Evolutionary conservation across 1,140 invertebrate species (phyloP).

Genomic region (Reticulitermes speratus): DNA sequence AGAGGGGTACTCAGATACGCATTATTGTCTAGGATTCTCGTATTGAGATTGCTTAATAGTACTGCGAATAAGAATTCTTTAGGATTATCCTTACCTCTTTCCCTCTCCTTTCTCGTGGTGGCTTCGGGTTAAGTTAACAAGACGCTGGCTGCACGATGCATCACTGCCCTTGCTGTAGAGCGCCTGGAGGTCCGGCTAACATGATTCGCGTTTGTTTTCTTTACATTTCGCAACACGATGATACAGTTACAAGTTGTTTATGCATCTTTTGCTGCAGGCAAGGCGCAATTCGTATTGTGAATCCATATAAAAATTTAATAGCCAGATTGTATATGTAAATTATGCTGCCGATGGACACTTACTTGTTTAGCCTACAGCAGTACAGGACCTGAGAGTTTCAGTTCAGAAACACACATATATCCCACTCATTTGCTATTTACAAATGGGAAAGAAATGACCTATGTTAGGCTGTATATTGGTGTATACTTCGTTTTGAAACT

Average conservation of each 20-base stretch:
- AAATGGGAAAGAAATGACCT: too few species aligned
- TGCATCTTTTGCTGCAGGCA: background rate
- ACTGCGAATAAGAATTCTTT: background rate
- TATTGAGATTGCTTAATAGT: background rate
- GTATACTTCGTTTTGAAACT: too few species aligned
- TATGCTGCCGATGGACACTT: background rate
- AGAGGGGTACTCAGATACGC: background rate
- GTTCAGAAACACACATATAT: background rate
- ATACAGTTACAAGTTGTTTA: background rate
- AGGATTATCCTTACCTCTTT: background rate
- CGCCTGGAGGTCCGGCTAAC: background rate
- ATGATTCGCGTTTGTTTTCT: background rate
- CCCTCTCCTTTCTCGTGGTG: constrained; percentile 11
- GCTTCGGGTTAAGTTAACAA: background rate
- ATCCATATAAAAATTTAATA: background rate
- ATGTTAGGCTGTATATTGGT: too few species aligned
- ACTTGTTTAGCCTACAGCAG: background rate
- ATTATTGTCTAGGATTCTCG: background rate
- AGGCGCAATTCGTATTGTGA: background rate
- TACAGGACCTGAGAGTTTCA: background rate
- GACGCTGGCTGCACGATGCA: background rate
- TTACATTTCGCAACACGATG: background rate
- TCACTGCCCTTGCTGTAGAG: background rate
- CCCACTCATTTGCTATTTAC: too few species aligned
- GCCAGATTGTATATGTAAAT: background rate